Percentiles rank a stretch among this genome's conserved stretches.
Conservation (phyloP, 2,797 vertebrate species). For the Mormyrus proboscirostris region DNA sequence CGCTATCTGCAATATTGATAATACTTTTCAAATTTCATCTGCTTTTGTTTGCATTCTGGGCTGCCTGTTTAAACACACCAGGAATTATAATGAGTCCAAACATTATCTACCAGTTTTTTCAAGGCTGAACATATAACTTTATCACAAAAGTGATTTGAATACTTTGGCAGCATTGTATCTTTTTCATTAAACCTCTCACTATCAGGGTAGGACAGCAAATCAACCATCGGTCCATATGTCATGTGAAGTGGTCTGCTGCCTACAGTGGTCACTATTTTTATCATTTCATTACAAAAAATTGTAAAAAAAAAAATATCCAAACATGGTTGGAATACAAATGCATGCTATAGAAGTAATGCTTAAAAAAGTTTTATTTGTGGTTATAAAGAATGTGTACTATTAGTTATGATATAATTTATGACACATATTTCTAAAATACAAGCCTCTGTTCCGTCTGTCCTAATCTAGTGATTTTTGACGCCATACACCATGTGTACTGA, state of each 20-base stretch:
- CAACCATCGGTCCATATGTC: constrained; percentile 54
- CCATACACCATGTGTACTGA: not conserved
- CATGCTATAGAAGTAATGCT: not conserved
- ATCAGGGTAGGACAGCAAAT: constrained; percentile 90
- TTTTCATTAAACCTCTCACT: constrained; percentile 95
- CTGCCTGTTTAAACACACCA: constrained; percentile 99
- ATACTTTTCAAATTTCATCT: constrained; percentile 99
- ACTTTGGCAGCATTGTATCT: constrained; percentile 96
- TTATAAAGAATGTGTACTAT: not conserved
- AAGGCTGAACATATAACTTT: constrained; percentile 99
- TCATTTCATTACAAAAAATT: not conserved
- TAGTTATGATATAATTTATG: not conserved
- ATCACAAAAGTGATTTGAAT: constrained; percentile 99
- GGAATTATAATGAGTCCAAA: constrained; percentile 99
- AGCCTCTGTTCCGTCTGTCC: not conserved
- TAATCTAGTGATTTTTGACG: not conserved
- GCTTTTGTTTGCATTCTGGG: constrained; percentile 99
- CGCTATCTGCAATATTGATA: constrained; percentile 99
- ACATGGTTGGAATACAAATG: not conserved
- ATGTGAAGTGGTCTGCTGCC: not conserved
- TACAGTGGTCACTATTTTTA: not conserved
- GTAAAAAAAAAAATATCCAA: not conserved
- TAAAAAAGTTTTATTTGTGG: not conserved
- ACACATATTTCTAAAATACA: not conserved
- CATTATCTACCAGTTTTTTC: constrained; percentile 97